A percentile compares a stretch with the other conserved stretches of the same genome.
Evolutionary conservation across 2,888 invertebrate species (phyloP).

Genomic region (Heliconius sara): DNA sequence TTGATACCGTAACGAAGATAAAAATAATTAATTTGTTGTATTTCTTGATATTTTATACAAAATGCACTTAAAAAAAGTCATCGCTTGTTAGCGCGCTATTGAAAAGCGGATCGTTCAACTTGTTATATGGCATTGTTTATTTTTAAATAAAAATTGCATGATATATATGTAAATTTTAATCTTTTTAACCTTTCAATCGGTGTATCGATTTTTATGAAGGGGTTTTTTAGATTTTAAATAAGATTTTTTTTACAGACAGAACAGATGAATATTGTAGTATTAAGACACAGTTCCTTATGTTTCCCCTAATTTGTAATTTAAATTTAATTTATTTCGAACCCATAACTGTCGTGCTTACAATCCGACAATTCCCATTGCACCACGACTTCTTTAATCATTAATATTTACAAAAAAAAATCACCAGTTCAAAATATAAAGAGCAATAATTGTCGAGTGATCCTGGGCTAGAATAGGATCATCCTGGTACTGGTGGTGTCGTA

Average conservation of each 20-base stretch:
- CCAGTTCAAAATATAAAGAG: neutral
- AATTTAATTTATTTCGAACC: too few relatives aligned
- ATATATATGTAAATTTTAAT: conserved; percentile 3
- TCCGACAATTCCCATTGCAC: neutral
- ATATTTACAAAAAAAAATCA: neutral
- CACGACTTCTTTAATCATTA: neutral
- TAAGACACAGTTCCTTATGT: too few relatives aligned
- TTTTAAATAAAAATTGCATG: neutral
- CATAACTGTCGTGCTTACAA: neutral
- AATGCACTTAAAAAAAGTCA: neutral
- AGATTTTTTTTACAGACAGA: too few relatives aligned
- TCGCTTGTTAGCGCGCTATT: conserved; percentile 8
- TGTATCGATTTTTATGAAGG: too few relatives aligned
- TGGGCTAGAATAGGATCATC: too few relatives aligned
- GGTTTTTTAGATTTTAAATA: too few relatives aligned
- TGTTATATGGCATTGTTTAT: conserved; percentile 4
- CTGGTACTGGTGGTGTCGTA: too few relatives aligned
- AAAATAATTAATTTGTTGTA: neutral
- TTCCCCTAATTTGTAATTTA: too few relatives aligned
- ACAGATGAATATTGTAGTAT: too few relatives aligned
- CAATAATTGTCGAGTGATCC: too few relatives aligned
- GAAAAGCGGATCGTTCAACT: conserved; percentile 4
- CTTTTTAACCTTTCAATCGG: neutral
- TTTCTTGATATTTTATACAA: neutral
- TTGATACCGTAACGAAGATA: too few relatives aligned